Evolutionary conservation across 1,140 invertebrate species (phyloP).

Genomic region (Halesus radiatus): DNA sequence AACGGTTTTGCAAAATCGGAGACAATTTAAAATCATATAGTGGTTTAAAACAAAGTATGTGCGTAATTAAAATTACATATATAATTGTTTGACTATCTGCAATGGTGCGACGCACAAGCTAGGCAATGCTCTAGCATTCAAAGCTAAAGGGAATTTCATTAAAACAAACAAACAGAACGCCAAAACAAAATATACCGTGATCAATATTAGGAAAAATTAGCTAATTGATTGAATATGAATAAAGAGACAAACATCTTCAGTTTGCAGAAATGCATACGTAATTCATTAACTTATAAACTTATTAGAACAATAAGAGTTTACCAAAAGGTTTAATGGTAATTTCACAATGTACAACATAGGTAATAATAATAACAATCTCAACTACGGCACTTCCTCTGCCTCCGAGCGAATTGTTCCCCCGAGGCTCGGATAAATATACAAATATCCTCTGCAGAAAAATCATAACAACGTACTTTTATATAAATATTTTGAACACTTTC

Average conservation of each 20-base stretch:
- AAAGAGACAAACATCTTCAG: constrained; percentile 16
- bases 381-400: not conserved
- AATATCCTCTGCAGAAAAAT: constrained; percentile 54
- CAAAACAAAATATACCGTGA: not conserved
- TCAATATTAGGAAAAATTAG: not conserved
- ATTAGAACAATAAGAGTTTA: too few relatives aligned
- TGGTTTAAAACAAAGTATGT: too few relatives aligned
- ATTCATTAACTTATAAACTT: too few relatives aligned
- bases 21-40: too few relatives aligned
- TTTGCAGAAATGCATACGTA: constrained; percentile 24
- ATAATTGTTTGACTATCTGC: not conserved
- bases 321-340: too few relatives aligned
- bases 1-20: too few relatives aligned
- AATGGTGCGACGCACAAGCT: not conserved
- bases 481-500: not conserved
- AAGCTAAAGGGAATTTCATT: not conserved
- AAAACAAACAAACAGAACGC: constrained; percentile 6
- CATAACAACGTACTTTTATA: not conserved
- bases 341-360: not conserved
- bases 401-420: not conserved
- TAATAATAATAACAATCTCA: not conserved
- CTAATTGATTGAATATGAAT: not conserved
- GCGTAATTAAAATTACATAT: too few relatives aligned
- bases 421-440: constrained; percentile 8
- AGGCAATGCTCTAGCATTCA: not conserved